A percentile compares a stretch with the other conserved stretches of the same genome.
Evolutionary conservation across 2,888 invertebrate species (phyloP).

Genomic region (Sesamia inferens): DNA sequence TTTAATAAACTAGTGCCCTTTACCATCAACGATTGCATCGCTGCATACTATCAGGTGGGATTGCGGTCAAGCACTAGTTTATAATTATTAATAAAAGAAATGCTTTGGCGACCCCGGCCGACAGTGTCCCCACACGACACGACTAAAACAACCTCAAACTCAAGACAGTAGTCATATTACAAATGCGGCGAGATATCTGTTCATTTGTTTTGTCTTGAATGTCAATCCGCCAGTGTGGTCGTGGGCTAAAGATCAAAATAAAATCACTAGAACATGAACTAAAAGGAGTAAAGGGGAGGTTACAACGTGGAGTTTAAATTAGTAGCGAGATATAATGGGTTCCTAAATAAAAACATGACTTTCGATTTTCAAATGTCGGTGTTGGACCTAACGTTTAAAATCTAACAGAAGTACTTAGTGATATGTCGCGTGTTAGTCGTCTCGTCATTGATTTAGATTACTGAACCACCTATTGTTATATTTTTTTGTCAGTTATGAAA

Average conservation of each 20-base stretch:
- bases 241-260: slow-evolving; percentile 19
- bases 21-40: no score
- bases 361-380: no score
- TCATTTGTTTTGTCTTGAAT: slow-evolving; percentile 19
- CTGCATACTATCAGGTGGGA: no score
- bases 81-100: no score
- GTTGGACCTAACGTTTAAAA: no score
- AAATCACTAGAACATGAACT: slow-evolving; percentile 1
- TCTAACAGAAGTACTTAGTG: no score
- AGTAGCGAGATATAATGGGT: background rate
- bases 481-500: no score
- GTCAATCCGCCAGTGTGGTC: slow-evolving; percentile 18
- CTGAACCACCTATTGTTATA: no score
- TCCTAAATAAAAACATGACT: background rate
- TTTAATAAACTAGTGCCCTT: no score
- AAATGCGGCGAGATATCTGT: slow-evolving; percentile 19
- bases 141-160: slow-evolving; percentile 37
- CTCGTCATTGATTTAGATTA: no score
- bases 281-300: background rate
- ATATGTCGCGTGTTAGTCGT: no score
- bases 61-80: no score
- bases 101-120: slow-evolving; percentile 29
- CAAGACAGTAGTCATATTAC: slow-evolving; percentile 38
- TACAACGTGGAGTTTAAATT: slow-evolving; percentile 13
- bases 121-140: slow-evolving; percentile 6